Evolutionary conservation across 2,888 invertebrate species (phyloP), one percentile per base, ranked within the genome.

Genomic region (Capitulum mitella): DNA sequence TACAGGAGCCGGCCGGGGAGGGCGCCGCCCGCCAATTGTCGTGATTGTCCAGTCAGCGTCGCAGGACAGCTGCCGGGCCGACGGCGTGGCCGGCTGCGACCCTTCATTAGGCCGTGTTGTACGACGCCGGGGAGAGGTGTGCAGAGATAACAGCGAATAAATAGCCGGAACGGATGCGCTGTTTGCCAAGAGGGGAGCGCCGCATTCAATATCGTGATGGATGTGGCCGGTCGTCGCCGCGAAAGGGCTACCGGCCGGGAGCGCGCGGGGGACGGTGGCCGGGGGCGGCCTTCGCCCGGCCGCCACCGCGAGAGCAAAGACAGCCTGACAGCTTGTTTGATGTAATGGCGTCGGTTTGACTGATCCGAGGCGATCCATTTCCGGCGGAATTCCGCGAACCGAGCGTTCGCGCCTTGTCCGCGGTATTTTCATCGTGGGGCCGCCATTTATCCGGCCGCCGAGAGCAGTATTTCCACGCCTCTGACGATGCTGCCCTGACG

Each of bases 171-270:
- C 61, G 61, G 61, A 29, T 8, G 61, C 14, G 29, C 61, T 61
- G 61, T 61, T 61, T 29, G 61, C 32, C 29, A 14, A 32, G 61
- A 61, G 61, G 61, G 61, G 61, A 5, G 32, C 29, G 14, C 14
- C 32, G 29, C n/a, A 29, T 61, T 61, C 61, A 61, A 14, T 61
- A 61, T 61, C 32, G 61, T 61, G 61, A 61, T 61, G 61, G 61
- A 61, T 29, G n/a, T 26, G 29, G 32, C 32, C 26, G 54, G 61
- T n/a, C 10, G 29, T 1, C 32, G 61, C n/a, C n/a, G 29, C 61
- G 61, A 3, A 46, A 46, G 46, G 19, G 61, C 61, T 14, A 29
- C 29, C 61, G 32, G 29, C 26, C n/a, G 6, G 2, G 29, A 14
- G 29, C 61, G 61, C 29, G 2, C 6, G 1, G 32, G 61, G 32